Base-by-base conservation (phyloP, 2,113 vertebrate genomes). In the Choloepus hoffmanni region DNA sequence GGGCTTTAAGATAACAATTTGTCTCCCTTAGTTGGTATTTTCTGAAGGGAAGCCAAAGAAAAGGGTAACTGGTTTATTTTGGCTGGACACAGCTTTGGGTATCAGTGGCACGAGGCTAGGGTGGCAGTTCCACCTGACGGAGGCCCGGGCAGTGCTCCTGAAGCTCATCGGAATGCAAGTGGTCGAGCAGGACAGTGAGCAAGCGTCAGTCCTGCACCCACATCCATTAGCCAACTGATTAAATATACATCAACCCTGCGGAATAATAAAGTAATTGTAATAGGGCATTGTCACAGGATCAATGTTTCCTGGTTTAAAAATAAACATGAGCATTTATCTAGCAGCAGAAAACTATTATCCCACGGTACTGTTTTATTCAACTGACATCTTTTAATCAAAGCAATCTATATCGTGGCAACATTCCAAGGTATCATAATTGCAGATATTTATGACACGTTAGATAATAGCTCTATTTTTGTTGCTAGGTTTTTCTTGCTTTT, bases 281-380 rank as follows among this genome's bases (percentile, higher is more conserved):
- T 1, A 55, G 92, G 95, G 92, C 92, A n/a, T 18, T n/a, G 95
- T 76, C 95, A 95, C 89, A 87, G 95, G 95, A 96, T 78, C 94
- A 73, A 24, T 83, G 13, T 40, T 82, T 95, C 83, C 89, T 79
- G 95, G 94, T 86, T 96, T 84, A 93, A 96, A 96, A 97, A 96
- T 65, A 97, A 97, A 95, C 92, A 92, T 92, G 43, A 40, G 79
- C 96, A 73, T 97, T 92, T 95, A 90, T 53, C 79, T 58, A 79
- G 70, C 84, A 24, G 85, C 58, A 79, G 63, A 40, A 65, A 60
- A 76, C 45, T 48, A 89, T 63, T 81, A 95, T 58, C 77, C 94
- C 89, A 36, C 10, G 24, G 53, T 7, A 15, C 73, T 81, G 68
- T 1, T 74, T 87, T 36, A 95, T 26, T 92, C 96, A 70, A 63